Conservation (phyloP, 2,113 vertebrate species). For the Passer montanus region DNA sequence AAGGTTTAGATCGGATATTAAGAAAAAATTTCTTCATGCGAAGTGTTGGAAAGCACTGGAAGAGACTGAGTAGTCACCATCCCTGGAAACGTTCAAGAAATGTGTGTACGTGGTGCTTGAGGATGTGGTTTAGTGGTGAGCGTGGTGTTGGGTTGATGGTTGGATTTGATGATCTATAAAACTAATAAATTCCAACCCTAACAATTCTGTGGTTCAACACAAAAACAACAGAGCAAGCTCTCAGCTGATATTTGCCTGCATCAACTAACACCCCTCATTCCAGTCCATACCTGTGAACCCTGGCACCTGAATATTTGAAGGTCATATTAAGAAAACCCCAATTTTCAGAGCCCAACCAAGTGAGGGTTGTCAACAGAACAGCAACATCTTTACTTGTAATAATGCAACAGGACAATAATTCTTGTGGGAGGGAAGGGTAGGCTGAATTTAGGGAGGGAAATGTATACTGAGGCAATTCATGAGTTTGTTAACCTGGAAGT, state of each 20-base stretch:
- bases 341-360: not conserved
- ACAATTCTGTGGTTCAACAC: not conserved
- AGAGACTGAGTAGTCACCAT: not conserved
- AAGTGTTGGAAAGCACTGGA: not conserved
- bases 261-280: fast-evolving
- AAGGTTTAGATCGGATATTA: not conserved
- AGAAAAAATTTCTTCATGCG: not conserved
- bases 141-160: not conserved
- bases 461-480: not conserved
- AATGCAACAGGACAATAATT: not conserved
- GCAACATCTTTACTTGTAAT: not conserved
- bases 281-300: not conserved
- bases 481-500: slow-evolving; percentile 38
- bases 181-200: not conserved
- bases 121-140: not conserved
- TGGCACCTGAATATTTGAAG: not conserved
- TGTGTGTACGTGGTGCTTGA: not conserved
- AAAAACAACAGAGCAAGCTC: not conserved
- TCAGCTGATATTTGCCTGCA: not conserved
- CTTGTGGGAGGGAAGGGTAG: not conserved
- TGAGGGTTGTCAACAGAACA: not conserved
- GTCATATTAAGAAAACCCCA: not conserved
- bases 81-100: not conserved
- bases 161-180: not conserved
- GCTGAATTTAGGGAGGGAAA: not conserved